Evolutionary conservation across 2,797 vertebrate genomes (phyloP).

Genomic region (Sebastes minor): DNA sequence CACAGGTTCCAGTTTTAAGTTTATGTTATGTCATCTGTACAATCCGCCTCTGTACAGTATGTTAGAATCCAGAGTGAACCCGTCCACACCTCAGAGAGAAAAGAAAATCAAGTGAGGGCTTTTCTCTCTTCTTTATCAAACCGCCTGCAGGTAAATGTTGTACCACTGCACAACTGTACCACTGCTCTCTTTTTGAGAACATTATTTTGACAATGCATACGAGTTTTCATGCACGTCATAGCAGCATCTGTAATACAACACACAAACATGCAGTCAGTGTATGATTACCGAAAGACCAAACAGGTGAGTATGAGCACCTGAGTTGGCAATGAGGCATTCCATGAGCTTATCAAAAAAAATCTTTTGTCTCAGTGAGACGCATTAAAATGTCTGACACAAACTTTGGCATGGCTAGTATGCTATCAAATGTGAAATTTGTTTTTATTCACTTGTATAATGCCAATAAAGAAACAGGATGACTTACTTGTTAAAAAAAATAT

Average conservation of each 20-base stretch:
- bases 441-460: background rate
- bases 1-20: background rate
- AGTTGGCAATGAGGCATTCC: background rate
- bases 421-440: too few relatives aligned
- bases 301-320: background rate
- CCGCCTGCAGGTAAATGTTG: background rate
- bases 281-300: background rate
- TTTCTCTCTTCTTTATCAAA: conserved; percentile 3
- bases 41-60: background rate
- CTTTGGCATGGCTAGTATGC: background rate
- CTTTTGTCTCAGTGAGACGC: background rate
- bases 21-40: conserved; percentile 16
- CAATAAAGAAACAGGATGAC: background rate
- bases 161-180: background rate
- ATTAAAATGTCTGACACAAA: background rate
- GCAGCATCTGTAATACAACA: background rate
- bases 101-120: background rate
- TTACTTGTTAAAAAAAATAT: background rate
- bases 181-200: background rate
- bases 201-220: background rate
- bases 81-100: conserved; percentile 15
- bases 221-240: background rate
- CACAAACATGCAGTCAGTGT: background rate
- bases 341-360: conserved; percentile 2
- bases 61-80: background rate